These are phyloP conservation scores for Pygmarrhopalites habei DNA, from an alignment of 1,140 invertebrate genomes.

Conservation along the genomic window DNA sequence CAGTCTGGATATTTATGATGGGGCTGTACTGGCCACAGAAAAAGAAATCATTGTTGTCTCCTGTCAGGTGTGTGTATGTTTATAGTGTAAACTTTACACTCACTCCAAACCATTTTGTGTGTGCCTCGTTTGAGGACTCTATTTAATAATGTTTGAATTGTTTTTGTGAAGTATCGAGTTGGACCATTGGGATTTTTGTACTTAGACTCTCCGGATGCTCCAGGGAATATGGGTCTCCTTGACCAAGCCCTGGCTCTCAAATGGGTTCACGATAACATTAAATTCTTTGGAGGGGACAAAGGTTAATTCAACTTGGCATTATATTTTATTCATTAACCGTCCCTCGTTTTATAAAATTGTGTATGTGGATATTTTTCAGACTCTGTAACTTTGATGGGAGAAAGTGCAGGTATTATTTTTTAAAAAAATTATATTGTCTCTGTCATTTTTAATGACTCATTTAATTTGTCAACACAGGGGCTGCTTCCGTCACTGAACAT, in stretches of 20 bases:
- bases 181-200: constrained; percentile 86
- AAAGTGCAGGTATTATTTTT: too few species aligned
- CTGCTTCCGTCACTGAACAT: constrained; percentile 73
- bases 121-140: too few species aligned
- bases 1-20: constrained; percentile 83
- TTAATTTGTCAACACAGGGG: too few species aligned
- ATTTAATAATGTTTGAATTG: too few species aligned
- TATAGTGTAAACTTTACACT: too few species aligned
- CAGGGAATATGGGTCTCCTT: constrained; percentile 79
- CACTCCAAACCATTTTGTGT: too few species aligned
- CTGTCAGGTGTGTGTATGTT: constrained; percentile 51
- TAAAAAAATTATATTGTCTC: too few species aligned
- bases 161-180: constrained; percentile 81
- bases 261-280: constrained; percentile 87
- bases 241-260: constrained; percentile 85
- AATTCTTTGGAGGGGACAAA: constrained; percentile 78
- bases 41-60: constrained; percentile 80
- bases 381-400: constrained; percentile 85
- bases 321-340: not conserved
- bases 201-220: constrained; percentile 50
- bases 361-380: constrained; percentile 2
- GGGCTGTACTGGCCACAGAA: constrained; percentile 71
- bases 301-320: too few species aligned
- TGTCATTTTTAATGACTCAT: too few species aligned
- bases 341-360: not conserved